Percentiles rank a stretch among this genome's conserved stretches.
Evolutionary conservation across 1,140 invertebrate genomes (phyloP).

Genomic region (Hestina assimilis): DNA sequence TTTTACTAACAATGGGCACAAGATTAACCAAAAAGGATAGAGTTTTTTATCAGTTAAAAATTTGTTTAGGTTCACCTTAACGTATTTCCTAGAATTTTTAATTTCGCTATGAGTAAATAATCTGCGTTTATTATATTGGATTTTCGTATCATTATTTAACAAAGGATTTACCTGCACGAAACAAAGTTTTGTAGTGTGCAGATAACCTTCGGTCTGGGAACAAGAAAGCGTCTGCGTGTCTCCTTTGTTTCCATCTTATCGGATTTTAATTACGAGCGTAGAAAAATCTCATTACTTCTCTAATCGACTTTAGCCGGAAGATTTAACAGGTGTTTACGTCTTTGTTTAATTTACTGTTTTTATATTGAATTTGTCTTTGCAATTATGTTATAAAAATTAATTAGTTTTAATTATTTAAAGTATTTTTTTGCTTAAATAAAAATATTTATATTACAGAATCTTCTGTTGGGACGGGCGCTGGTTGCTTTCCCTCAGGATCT

Average conservation of each 20-base stretch:
- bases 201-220: conserved; percentile 49
- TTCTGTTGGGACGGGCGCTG: conserved; percentile 82
- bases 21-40: conserved; percentile 62
- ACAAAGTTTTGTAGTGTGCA: conserved; percentile 37
- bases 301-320: conserved; percentile 51
- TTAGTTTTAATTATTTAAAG: conserved; percentile 13
- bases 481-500: conserved; percentile 87
- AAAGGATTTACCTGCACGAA: conserved; percentile 48
- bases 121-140: conserved; percentile 32
- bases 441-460: conserved; percentile 85
- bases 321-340: conserved; percentile 56
- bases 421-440: conserved; percentile 10
- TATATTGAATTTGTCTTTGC: neutral
- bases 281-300: conserved; percentile 73
- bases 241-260: conserved; percentile 76
- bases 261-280: conserved; percentile 74
- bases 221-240: conserved; percentile 49
- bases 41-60: conserved; percentile 58
- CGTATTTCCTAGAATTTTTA: conserved; percentile 40
- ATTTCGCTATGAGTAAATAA: conserved; percentile 33
- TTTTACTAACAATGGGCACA: conserved; percentile 56
- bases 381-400: neutral
- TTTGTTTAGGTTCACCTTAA: conserved; percentile 48
- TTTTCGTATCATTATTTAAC: conserved; percentile 26
- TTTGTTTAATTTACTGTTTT: conserved; percentile 53